These are phyloP conservation scores for Papilio helenus DNA, from an alignment of 1,140 invertebrate genomes.

Conservation along the genomic window DNA sequence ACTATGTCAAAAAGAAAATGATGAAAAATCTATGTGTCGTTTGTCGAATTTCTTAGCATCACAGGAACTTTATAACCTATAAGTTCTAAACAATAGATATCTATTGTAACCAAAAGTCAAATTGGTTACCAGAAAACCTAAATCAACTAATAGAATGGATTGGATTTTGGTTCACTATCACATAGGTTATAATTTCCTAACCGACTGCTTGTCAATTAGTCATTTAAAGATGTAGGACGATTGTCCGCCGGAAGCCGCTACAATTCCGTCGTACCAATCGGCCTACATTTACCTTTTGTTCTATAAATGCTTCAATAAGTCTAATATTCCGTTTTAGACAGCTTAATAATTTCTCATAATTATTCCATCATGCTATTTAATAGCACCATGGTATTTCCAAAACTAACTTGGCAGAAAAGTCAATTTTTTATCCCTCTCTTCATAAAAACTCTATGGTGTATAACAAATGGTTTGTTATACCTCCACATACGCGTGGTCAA, in stretches of 20 bases:
- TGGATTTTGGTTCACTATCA: not conserved
- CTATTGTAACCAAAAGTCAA: not conserved
- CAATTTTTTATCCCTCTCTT: too few relatives aligned
- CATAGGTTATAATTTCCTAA: conserved; percentile 12
- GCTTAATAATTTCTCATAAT: too few relatives aligned
- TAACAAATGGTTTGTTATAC: too few relatives aligned
- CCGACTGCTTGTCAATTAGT: conserved; percentile 6
- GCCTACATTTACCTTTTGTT: conserved; percentile 14
- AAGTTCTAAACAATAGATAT: too few relatives aligned
- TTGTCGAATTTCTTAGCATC: too few relatives aligned
- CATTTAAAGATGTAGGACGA: conserved; percentile 24
- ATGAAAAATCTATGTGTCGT: too few relatives aligned
- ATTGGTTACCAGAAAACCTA: not conserved
- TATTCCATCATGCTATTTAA: too few relatives aligned
- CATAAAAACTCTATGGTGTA: too few relatives aligned
- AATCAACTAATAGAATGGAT: not conserved
- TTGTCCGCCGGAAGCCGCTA: conserved; percentile 1
- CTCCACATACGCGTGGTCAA: not conserved
- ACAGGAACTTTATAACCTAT: too few relatives aligned
- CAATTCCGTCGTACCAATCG: conserved; percentile 16
- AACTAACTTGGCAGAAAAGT: too few relatives aligned
- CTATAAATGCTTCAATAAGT: not conserved
- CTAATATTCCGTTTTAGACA: not conserved
- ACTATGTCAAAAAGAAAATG: too few relatives aligned
- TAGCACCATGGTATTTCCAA: too few relatives aligned